phyloP scores from a whole-genome alignment of 2,888 invertebrate species.

The Blastobasis lacticolella region DNA sequence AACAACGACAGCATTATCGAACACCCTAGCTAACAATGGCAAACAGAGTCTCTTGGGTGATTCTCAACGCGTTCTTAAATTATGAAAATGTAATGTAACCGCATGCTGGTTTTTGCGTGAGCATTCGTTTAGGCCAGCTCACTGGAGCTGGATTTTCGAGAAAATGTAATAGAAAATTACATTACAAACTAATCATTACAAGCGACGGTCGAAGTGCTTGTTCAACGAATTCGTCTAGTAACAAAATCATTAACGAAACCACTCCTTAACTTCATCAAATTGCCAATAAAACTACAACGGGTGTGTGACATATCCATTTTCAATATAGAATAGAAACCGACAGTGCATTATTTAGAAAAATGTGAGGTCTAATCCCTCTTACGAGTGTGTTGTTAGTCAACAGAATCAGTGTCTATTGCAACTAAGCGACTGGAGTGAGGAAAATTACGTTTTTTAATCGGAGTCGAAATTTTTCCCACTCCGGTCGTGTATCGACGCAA shows the following conservation, averaged over 20 bases:
- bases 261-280: slow-evolving; percentile 31
- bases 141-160: too few species aligned
- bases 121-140: too few species aligned
- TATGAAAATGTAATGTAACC: slow-evolving; percentile 70
- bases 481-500: slow-evolving; percentile 12
- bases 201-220: slow-evolving; percentile 15
- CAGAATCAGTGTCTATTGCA: slow-evolving; percentile 67
- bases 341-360: slow-evolving; percentile 45
- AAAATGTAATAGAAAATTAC: too few species aligned
- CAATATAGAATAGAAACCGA: slow-evolving; percentile 36
- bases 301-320: slow-evolving; percentile 50
- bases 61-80: background rate
- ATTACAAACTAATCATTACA: too few species aligned
- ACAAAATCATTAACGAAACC: slow-evolving; percentile 50
- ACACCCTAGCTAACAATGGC: too few species aligned
- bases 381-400: slow-evolving; percentile 30
- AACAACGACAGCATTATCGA: slow-evolving; percentile 35
- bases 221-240: slow-evolving; percentile 48
- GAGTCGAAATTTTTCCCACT: slow-evolving; percentile 12
- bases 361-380: slow-evolving; percentile 26
- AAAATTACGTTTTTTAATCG: slow-evolving; percentile 16
- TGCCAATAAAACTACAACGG: slow-evolving; percentile 56
- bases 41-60: background rate
- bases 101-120: slow-evolving; percentile 35
- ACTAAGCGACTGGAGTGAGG: slow-evolving; percentile 41